Conservation (phyloP, 2,797 vertebrate genomes). For the Chaetodon trifasciatus region DNA sequence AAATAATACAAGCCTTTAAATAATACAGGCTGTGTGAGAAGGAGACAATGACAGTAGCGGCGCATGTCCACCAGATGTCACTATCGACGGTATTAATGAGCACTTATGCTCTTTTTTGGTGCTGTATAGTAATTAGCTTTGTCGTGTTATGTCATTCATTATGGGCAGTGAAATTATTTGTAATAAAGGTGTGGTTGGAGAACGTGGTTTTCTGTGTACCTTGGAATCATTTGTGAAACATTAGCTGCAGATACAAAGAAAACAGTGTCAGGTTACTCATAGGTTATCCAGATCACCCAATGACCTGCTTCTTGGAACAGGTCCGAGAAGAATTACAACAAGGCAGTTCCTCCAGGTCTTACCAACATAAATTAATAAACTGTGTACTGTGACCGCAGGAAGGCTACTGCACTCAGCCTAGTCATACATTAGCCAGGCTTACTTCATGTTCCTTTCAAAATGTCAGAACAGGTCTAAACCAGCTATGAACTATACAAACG, state of each 20-base stretch:
- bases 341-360: too few relatives aligned
- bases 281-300: not conserved
- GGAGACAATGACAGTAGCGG: not conserved
- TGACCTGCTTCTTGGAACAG: not conserved
- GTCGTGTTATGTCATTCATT: not conserved
- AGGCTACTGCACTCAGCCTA: not conserved
- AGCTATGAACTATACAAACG: too few relatives aligned
- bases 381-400: not conserved
- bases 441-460: too few relatives aligned
- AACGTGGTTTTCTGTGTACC: not conserved
- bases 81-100: not conserved
- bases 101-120: not conserved
- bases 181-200: not conserved
- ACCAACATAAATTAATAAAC: too few relatives aligned
- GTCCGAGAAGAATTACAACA: not conserved
- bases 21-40: not conserved
- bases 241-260: not conserved
- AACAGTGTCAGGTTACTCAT: not conserved
- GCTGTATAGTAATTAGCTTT: not conserved
- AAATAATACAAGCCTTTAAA: not conserved
- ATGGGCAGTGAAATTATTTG: not conserved
- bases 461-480: too few relatives aligned
- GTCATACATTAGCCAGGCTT: too few relatives aligned
- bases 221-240: not conserved
- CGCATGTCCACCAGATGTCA: not conserved